phyloP scores from a whole-genome alignment of 2,113 vertebrate species.

The Ia io region DNA sequence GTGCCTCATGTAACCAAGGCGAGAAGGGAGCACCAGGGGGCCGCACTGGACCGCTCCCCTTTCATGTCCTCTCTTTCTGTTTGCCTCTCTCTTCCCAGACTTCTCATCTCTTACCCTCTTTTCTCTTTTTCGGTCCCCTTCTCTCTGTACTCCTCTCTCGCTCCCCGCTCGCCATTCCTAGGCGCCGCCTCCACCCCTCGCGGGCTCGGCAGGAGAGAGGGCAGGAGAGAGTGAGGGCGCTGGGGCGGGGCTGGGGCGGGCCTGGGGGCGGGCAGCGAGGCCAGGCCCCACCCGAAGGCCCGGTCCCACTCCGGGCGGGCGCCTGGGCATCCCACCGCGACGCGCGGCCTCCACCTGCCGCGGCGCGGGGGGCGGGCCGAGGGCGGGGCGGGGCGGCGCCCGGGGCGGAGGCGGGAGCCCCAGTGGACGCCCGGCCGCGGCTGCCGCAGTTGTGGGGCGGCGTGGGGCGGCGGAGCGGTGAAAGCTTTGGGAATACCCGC shows the following conservation, averaged over 20 bases:
- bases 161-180: background rate
- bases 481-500: background rate
- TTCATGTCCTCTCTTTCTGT: background rate
- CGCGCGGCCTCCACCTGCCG: slow-evolving; percentile 50
- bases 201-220: too few species aligned
- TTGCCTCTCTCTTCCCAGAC: background rate
- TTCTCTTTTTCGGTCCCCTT: background rate
- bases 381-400: slow-evolving; percentile 29
- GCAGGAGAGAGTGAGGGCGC: too few species aligned
- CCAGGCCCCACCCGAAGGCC: background rate
- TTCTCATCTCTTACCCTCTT: background rate
- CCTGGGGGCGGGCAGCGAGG: background rate
- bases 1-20: background rate
- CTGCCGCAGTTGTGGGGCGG: background rate
- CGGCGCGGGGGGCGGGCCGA: slow-evolving; percentile 15
- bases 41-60: background rate
- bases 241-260: background rate
- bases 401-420: background rate
- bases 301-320: background rate
- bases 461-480: background rate
- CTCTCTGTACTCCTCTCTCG: background rate
- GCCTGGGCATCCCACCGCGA: background rate
- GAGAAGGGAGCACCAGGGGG: background rate
- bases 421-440: background rate
- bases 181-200: background rate